Evolutionary conservation across 2,113 vertebrate species (phyloP), one percentile per base, ranked within the genome.

Genomic region (Ahaetulla prasina): DNA sequence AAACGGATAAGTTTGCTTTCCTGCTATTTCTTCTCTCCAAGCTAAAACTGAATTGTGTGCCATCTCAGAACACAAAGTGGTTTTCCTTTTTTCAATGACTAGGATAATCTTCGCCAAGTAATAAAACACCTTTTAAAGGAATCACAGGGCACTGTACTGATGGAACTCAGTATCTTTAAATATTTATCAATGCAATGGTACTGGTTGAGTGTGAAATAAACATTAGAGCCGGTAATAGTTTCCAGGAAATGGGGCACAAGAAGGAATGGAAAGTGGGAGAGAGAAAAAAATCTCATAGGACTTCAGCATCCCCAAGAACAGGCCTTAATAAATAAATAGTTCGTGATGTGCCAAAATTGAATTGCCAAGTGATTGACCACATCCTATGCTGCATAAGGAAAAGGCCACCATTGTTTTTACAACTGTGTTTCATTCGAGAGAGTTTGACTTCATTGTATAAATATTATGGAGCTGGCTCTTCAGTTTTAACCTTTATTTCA

Each of bases 301-400:
- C 11, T 93, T 97, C 94, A 96, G 92, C 93, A 96, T 54, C 91
- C 50, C 92, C 55, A 92, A 96, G 88, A 96, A 94, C 86, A 95
- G 93, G 94, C 95, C 87, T 97, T 96, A 96, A 97, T 94, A 97
- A 97, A 97, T 97, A 97, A 97, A 97, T 97, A 96, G 95, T 96
- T 97, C 95, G 96, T 92, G 93, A 95, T 94, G 93, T 97, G 95
- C 96, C 97, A 98, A 96, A 97, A 95, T n/a, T 93, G 93, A 97
- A 97, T 97, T 96, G 95, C 95, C 92, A 96, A 97, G 95, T 97
- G 96, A 98, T 95, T 96, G 96, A 97, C 97, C 97, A 96, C 96
- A 98, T 98, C 97, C 97, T 96, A 96, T 74, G 92, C 25, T 93
- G 90, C 94, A 95, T 45, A 95, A 96, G 93, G 91, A 96, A 97